A percentile compares a stretch with the other conserved stretches of the same genome.
Evolutionary conservation across 30 jellyfish, hydroid and myxozoan genomes (phyloP).

Genomic region (Aurelia aurita): DNA sequence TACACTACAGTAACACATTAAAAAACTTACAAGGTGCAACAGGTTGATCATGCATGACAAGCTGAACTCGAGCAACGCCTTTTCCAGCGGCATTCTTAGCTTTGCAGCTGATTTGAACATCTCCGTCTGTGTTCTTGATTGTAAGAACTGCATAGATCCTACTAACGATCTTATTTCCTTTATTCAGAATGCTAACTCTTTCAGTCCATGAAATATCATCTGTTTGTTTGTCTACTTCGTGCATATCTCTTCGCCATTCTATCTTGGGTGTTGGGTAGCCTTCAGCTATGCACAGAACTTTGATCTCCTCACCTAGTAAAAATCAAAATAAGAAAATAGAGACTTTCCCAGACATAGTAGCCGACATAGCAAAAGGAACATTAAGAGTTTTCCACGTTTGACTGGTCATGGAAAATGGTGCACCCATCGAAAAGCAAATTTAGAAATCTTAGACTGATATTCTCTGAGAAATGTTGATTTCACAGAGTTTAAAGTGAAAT

Average conservation of each 20-base stretch:
- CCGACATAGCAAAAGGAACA: no score
- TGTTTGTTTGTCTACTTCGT: background rate
- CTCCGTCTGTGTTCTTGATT: constrained; percentile 6
- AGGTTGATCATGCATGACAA: constrained; percentile 39
- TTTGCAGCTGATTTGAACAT: constrained; percentile 35
- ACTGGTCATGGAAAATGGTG: no score
- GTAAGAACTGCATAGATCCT: constrained; percentile 43
- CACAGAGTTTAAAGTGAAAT: no score
- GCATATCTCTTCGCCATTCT: constrained; percentile 56
- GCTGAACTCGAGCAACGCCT: constrained; percentile 8
- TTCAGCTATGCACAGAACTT: constrained; percentile 51
- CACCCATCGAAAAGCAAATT: no score
- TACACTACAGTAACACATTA: no score
- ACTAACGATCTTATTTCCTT: constrained; percentile 34
- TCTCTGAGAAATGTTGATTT: no score
- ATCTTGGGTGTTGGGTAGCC: constrained; percentile 71
- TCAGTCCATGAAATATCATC: constrained; percentile 27
- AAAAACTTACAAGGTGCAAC: constrained; percentile 58
- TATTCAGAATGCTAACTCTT: constrained; percentile 7
- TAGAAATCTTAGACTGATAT: no score
- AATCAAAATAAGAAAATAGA: no score
- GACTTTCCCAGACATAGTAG: no score
- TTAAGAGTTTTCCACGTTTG: no score
- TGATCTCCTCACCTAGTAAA: constrained; percentile 58
- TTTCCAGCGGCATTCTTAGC: constrained; percentile 50